Base-by-base conservation (phyloP, 2,888 invertebrate species). In the Eudemis profundana region DNA sequence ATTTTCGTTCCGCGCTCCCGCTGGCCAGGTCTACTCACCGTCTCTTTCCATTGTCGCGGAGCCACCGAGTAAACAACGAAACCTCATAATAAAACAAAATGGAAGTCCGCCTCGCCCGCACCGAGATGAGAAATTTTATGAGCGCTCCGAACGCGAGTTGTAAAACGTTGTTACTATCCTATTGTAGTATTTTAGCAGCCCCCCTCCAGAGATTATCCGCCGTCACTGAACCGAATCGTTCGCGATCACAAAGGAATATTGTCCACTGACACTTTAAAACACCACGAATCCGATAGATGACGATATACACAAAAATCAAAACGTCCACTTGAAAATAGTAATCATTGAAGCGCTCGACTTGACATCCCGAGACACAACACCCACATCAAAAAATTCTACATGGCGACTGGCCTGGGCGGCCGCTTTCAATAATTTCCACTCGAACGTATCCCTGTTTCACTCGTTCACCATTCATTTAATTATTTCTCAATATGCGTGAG, bases 111-210 rank as follows among this genome's bases (percentile, higher is more conserved):
- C 81, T 86, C 82, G 86, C 79, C 84, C 85, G 86, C 85, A 81
- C 81, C 76, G 84, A 89, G 86, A 88, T 87, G 87, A 86, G 81
- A 85, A 83, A 84, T 86, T 90, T 89, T 89, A 88, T 87, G 83
- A 84, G 81, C 87, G 81, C 83, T 78, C 73, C 73, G 76, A 76
- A 76, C 80, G 79, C 81, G 79, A 90, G 89, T 92, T 85, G 92
- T 92, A 92, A 90, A 92, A 90, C 86, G 88, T 86, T 87, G 87
- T 90, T 92, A 90, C 91, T 91, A 92, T 90, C 87, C 86, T 89
- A 82, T 83, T 87, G 92, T 92, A 93, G 92, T 93, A 92, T 92
- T 92, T 89, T 85, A 88, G 85, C 85, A 87, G 87, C 90, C 87
- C 92, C 92, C 92, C 91, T 86, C 90, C 90, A 86, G 74, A 83